Percentiles rank a stretch among this genome's conserved stretches.
These are phyloP conservation scores for Peromyscus californicus DNA, from an alignment of 2,113 vertebrate species.

Conservation along the genomic window DNA sequence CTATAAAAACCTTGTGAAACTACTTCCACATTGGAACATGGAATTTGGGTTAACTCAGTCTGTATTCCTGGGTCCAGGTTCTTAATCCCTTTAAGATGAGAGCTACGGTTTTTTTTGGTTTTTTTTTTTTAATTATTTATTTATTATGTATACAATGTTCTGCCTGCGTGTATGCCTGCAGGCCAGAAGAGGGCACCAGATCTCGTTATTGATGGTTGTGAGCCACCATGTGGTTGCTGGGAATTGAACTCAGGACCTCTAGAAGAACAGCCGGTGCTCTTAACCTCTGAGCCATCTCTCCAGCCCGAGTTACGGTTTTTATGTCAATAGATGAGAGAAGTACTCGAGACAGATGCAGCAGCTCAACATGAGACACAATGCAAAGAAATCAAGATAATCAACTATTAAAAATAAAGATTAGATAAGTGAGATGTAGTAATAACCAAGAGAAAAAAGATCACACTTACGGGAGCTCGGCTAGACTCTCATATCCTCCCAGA, in stretches of 20 bases:
- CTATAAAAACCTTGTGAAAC: neutral
- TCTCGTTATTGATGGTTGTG: too few species aligned
- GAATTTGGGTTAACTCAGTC: neutral
- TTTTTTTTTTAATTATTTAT: too few species aligned
- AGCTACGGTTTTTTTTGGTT: neutral
- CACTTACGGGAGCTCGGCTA: constrained; percentile 98
- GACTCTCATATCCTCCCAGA: constrained; percentile 96
- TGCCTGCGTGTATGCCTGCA: too few species aligned
- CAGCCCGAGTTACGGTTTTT: neutral
- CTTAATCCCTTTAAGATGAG: neutral
- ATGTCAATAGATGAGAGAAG: neutral
- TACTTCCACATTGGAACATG: neutral
- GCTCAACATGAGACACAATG: neutral
- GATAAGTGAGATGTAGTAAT: neutral
- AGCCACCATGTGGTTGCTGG: too few species aligned
- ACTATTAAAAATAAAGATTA: neutral
- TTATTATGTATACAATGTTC: too few species aligned
- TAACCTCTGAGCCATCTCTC: too few species aligned
- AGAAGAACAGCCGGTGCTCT: too few species aligned
- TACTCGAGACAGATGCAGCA: neutral
- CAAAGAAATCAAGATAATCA: neutral
- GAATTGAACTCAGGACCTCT: too few species aligned
- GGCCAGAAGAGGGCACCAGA: too few species aligned
- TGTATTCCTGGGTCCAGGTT: neutral
- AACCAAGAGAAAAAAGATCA: neutral